Conservation (phyloP, 53 echinoderm and acorn worm species). For the Glandiceps talaboti region DNA sequence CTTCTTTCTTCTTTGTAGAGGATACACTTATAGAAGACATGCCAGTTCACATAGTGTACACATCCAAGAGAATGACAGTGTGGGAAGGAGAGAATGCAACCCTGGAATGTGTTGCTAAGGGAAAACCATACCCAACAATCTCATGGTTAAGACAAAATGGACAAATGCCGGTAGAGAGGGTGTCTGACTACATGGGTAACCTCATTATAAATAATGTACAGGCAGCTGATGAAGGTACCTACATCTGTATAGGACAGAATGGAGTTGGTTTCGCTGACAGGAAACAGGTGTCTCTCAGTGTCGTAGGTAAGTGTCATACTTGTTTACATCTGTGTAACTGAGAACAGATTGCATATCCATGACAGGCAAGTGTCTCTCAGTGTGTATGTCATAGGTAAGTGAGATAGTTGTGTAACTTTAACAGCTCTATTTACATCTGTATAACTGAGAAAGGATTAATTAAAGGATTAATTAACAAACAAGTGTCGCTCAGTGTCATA, state of each 20-base stretch:
- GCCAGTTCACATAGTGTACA: constrained; percentile 33
- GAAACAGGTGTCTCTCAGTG: constrained; percentile 45
- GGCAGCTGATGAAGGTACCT: constrained; percentile 36
- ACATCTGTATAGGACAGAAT: constrained; percentile 50
- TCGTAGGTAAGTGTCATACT: constrained; percentile 77
- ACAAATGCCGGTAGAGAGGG: constrained; percentile 19
- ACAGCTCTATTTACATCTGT: no score
- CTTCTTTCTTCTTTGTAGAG: no score
- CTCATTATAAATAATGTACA: constrained; percentile 32
- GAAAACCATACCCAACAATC: constrained; percentile 36
- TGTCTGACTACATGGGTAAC: constrained; percentile 26
- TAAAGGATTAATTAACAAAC: no score
- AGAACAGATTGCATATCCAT: no score
- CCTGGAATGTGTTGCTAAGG: constrained; percentile 58
- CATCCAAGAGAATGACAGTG: constrained; percentile 30
- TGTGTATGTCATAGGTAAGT: no score
- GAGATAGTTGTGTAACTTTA: no score
- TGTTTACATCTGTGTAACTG: no score
- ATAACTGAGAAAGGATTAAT: no score
- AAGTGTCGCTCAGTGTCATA: no score
- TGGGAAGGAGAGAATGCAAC: constrained; percentile 31
- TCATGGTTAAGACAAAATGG: constrained; percentile 50
- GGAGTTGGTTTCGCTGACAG: constrained; percentile 11
- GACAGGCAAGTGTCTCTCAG: no score
- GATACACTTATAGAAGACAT: background rate